Percentiles rank a stretch among this genome's conserved stretches.
These are phyloP conservation scores for Reticulitermes speratus DNA, from an alignment of 1,140 invertebrate species.

Conservation along the genomic window DNA sequence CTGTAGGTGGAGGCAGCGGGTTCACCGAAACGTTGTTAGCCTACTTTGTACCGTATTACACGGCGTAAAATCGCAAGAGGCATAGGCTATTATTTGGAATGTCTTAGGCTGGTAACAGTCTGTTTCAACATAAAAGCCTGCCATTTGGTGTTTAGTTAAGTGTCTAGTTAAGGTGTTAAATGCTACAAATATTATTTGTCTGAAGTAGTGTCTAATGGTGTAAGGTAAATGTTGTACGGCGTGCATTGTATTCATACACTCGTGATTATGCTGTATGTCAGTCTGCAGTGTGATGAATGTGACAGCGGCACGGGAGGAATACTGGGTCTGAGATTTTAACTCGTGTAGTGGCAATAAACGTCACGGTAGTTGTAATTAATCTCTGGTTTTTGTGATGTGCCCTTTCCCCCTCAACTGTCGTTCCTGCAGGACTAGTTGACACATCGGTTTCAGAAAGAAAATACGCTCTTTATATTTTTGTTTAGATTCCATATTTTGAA, in stretches of 20 bases:
- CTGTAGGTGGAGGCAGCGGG: no score
- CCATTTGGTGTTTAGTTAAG: no score
- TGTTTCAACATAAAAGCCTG: no score
- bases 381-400: not conserved
- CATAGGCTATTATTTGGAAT: no score
- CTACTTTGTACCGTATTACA: no score
- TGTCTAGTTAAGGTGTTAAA: no score
- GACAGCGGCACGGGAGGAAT: not conserved
- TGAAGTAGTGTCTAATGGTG: not conserved
- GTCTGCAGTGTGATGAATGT: not conserved
- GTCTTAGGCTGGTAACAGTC: no score
- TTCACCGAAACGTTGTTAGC: no score
- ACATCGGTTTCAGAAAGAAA: not conserved
- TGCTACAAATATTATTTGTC: no score
- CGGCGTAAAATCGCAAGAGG: no score
- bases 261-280: not conserved
- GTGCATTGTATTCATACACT: not conserved
- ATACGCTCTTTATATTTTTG: not conserved
- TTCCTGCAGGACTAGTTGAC: not conserved
- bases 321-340: not conserved
- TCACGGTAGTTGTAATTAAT: not conserved
- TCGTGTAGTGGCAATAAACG: not conserved
- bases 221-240: not conserved
- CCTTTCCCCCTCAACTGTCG: not conserved
- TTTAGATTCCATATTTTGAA: not conserved